Evolutionary conservation across 1,140 invertebrate genomes (phyloP), one percentile per base, ranked within the genome.

Genomic region (Gryllus bimaculatus): DNA sequence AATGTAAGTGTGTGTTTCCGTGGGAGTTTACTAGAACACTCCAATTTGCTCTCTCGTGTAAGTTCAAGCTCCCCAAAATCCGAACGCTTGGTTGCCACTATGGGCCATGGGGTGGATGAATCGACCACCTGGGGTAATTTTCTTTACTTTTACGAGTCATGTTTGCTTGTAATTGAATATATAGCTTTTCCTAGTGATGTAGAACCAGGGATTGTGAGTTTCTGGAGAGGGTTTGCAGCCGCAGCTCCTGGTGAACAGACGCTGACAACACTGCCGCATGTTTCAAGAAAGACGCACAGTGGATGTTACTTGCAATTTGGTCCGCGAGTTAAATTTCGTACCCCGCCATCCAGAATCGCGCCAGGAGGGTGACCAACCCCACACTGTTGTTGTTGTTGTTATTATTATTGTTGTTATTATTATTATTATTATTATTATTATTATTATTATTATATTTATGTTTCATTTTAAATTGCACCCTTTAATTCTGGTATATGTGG

Each of bases 71-170:
- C 74, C 39, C 74, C 74, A 75, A 7, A 75, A 75, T 75, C 74
- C 74, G 74, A 75, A 75, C 20, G 20, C 74, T 20, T 12, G 20
- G 74, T 75, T 75, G 74, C 4, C 74, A 47, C 20, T 20, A n/a
- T n/a, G n/a, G n/a, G n/a, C n/a, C n/a, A n/a, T 75, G 74, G 10
- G 10, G 20, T 47, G 39, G 39, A 2, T 47, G 20, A 2, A 75
- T 75, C 20, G 20, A 75, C 74, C 7, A 5, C 74, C 74, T 75
- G 74, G 74, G 74, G 74, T 75, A 75, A 15, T 75, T 26, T 20
- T 15, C 74, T 26, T 75, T 75, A 75, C 7, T 75, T 15, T 5
- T 20, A 15, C 74, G 74, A 75, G 20, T 26, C 74, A 8, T 21
- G 39, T 10, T 75, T 15, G 74, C 39, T 75, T 75, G 74, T 75